Conservation (phyloP, 2,113 vertebrate species). For the Electrona antarctica region DNA sequence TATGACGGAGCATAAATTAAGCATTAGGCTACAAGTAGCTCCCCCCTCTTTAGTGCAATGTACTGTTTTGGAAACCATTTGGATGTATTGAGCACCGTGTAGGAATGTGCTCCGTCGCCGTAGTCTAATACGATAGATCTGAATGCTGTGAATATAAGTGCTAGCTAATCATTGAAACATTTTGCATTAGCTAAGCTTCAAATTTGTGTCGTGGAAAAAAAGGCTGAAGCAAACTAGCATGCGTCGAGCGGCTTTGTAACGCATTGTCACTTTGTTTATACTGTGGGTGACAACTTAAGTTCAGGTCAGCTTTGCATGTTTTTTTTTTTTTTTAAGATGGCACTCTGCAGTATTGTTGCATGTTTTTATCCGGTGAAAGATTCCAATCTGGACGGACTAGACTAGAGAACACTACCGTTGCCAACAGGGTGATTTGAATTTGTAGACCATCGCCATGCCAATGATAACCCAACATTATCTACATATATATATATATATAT, state of each 20-base stretch:
- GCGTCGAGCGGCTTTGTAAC: constrained; percentile 14
- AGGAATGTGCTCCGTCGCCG: constrained; percentile 12
- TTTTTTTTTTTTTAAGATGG: constrained; percentile 8
- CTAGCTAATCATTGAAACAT: constrained; percentile 27
- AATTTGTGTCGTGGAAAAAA: not conserved
- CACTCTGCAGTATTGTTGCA: constrained; percentile 18
- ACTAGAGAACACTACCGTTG: constrained; percentile 35
- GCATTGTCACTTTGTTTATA: not conserved
- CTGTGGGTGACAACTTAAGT: not conserved
- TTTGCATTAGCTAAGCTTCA: constrained; percentile 18
- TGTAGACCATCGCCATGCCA: not conserved
- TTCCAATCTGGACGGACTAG: constrained; percentile 14
- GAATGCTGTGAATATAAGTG: constrained; percentile 50
- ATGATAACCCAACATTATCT: constrained; percentile 12
- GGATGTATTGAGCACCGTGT: constrained; percentile 42
- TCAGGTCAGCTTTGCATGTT: constrained; percentile 39
- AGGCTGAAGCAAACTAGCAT: constrained; percentile 12
- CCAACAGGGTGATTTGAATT: not conserved
- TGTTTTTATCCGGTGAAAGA: constrained; percentile 21
- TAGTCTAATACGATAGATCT: constrained; percentile 34
- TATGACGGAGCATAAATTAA: too few relatives aligned
- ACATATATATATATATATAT: not conserved
- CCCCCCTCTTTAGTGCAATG: constrained; percentile 61
- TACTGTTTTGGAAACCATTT: constrained; percentile 61
- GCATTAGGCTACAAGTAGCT: not conserved